Evolutionary conservation across 2,888 invertebrate genomes (phyloP), one percentile per base, ranked within the genome.

Genomic region (Dromius quadrimaculatus): DNA sequence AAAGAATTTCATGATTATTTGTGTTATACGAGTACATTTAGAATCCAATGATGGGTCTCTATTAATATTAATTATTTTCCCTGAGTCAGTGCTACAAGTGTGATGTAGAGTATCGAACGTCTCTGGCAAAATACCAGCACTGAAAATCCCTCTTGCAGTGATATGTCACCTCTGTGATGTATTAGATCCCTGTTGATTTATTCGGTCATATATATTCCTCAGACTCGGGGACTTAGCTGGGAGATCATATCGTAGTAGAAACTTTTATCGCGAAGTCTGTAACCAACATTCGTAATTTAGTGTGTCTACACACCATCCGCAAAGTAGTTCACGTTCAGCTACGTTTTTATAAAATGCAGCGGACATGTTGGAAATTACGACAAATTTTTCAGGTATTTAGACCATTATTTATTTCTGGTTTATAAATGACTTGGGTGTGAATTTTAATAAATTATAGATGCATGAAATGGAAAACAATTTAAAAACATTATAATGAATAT

Each of bases 101-200:
- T 43, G 11, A 43, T 9, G 20, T 15, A 43, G 5, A 43, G 15
- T 15, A 15, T 43, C 15, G 8, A 15, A 1, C 43, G 15, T 43
- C 9, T 43, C 22, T 11, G 15, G 9, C 17, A 43, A 43, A 17
- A n/a, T 11, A 11, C 20, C 22, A 17, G 50, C 28, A 34, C 28
- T 28, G 57, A 23, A 66, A 68, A 68, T 68, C 59, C 47, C 57
- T 38, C 59, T 36, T 34, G 15, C 41, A 59, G 68, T 68, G 68
- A 68, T 68, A 68, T 59, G 68, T 68, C 68, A 59, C 68, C 59
- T 41, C 43, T 8, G 68, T 68, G 68, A 68, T 68, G 68, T 59
- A 68, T 68, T 68, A 59, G 41, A 68, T 68, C 59, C 68, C 59
- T 32, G 59, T 68, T 68, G 68, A 68, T 68, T 68, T 68, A 68